These are phyloP conservation scores for Melolontha melolontha DNA, from an alignment of 2,888 invertebrate species.

Conservation along the genomic window DNA sequence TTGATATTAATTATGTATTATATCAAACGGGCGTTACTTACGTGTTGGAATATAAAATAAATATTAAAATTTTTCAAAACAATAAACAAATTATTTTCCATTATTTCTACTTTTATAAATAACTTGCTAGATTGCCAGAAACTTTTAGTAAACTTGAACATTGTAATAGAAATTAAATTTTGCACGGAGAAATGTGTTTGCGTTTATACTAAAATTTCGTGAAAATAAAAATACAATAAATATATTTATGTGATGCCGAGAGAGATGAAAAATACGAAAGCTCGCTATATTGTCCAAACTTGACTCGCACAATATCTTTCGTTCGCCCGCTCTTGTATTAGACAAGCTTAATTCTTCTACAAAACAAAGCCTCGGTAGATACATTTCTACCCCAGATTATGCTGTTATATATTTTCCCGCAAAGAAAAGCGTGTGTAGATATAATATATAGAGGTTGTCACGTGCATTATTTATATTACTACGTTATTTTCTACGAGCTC, in stretches of 20 bases:
- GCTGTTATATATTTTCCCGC: conserved; percentile 61
- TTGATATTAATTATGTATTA: too few relatives aligned
- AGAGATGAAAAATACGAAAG: conserved; percentile 5
- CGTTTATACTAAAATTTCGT: not conserved
- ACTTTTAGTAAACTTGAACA: too few relatives aligned
- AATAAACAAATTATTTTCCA: too few relatives aligned
- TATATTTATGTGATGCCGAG: not conserved
- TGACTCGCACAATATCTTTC: conserved; percentile 46
- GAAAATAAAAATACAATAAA: not conserved
- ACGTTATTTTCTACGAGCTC: conserved; percentile 57
- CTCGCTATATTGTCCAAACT: conserved; percentile 33
- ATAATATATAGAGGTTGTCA: conserved; percentile 63
- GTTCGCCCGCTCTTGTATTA: conserved; percentile 58
- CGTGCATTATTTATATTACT: conserved; percentile 63
- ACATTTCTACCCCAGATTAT: conserved; percentile 64
- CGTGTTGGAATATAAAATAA: too few relatives aligned
- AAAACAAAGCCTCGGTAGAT: conserved; percentile 63
- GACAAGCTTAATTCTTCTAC: conserved; percentile 63
- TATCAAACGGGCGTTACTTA: too few relatives aligned
- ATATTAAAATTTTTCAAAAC: too few relatives aligned
- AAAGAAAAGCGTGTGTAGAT: conserved; percentile 60
- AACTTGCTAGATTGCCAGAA: too few relatives aligned
- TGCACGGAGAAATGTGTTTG: too few relatives aligned
- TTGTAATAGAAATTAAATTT: too few relatives aligned
- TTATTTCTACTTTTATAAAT: too few relatives aligned